Base-by-base conservation (phyloP, 2,888 invertebrate species). In the Acrobasis consociella region DNA sequence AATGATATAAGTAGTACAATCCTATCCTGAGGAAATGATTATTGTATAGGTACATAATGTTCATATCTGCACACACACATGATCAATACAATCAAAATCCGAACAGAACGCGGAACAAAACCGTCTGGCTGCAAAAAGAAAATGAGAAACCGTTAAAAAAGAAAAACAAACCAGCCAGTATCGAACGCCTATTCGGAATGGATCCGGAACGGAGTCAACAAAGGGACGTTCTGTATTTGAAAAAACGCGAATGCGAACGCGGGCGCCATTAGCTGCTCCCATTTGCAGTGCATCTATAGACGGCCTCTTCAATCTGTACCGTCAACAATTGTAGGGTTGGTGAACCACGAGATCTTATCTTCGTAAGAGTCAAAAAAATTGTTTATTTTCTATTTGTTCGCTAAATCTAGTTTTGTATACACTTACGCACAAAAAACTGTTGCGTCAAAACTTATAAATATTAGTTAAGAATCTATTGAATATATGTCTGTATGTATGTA, bases 241-340 rank as follows among this genome's bases (percentile, higher is more conserved):
- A 86, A 87, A 90, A 87, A 83, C 86, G 89, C 89, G 87, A 89
- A 90, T 83, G 81, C 85, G 82, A 85, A 85, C 83, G 84, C 81
- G 79, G 84, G 75, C 77, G 83, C 91, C 89, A 91, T 91, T 91
- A 91, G 87, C 89, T 81, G 87, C 76, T 85, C 85, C 89, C 85
- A 88, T 90, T 89, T 87, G 87, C 81, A 82, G 81, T 74, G 80
- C 81, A 80, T 85, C 84, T 87, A 88, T 88, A 85, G 86, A 78
- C 71, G 74, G 72, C 82, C 89, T 90, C 90, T 91, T 90, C 90
- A 89, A 89, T 91, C 86, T 86, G 81, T 84, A 83, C 76, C 81
- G 83, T 84, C 83, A 86, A 90, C 89, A 87, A 89, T 88, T 72
- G 75, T 76, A 85, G 83, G 85, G 85, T 69, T 85, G 80, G 58